Base-by-base conservation (phyloP, 2,797 vertebrate genomes). In the Propithecus perrieri region DNA sequence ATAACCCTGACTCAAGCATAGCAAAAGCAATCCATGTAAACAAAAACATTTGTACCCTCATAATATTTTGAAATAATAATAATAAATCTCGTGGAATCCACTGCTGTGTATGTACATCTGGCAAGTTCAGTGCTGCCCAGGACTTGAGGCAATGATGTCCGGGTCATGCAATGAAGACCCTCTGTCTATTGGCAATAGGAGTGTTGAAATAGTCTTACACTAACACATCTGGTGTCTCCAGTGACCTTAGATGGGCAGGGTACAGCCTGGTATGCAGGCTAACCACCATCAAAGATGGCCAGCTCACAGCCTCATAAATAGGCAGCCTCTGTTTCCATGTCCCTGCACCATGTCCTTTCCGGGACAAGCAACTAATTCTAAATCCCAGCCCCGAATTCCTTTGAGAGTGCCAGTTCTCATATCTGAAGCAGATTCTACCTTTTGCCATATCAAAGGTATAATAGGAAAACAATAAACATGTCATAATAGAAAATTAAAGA, bases 371-470 rank as follows among this genome's bases (percentile, higher is more conserved):
- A 55, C 38, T 69, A 61, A 41, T 4, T 59, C 13, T 79, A 74
- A 90, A 38, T 18, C 9, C 2, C 22, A 85, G 17, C 2, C 10
- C 14, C 75, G 20, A 69, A 78, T 33, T 57, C 55, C 41, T 86
- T 93, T 84, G 38, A 50, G 30, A 14, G 3, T 63, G 9, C n/a
- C n/a, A 55, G 28, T 3, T 83, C 22, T n/a, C 71, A 17, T n/a
- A 89, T 7, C 13, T 65, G 30, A 94, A 91, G 20, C 46, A 53
- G 38, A 4, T 75, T 79, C 41, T 89, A 59, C 78, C 26, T 69
- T 96, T 95, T 92, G 30, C 8, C 38, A 10, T 33, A 67, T 59
- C 38, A 89, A 83, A 95, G 74, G 89, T 75, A 61, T 43, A 92
- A 85, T 24, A 50, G 61, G 69, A 86, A 94, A 93, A 78, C 13